These are phyloP conservation scores for Megastigmus dorsalis DNA, from an alignment of 2,888 invertebrate genomes.

Conservation along the genomic window DNA sequence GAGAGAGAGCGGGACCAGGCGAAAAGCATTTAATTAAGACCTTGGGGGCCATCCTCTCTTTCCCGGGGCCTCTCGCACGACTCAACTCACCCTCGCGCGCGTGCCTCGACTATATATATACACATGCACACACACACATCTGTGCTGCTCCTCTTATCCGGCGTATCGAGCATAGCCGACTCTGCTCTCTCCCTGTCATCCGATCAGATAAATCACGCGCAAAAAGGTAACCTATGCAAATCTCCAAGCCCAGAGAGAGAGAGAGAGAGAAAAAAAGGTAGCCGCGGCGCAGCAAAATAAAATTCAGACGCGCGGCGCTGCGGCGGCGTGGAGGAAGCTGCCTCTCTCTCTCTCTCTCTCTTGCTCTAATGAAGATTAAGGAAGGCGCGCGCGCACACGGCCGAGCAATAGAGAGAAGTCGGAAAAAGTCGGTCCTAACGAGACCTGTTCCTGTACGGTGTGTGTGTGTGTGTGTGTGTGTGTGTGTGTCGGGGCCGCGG, in stretches of 20 bases:
- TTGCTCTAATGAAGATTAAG: slow-evolving; percentile 52
- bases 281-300: too few relatives aligned
- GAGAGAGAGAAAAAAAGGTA: too few relatives aligned
- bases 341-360: too few relatives aligned
- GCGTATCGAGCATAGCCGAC: neutral
- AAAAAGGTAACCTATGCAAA: slow-evolving; percentile 2
- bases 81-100: slow-evolving; percentile 5
- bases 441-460: too few relatives aligned
- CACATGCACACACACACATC: too few relatives aligned
- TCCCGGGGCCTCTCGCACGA: neutral
- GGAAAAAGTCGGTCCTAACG: slow-evolving; percentile 17
- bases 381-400: neutral
- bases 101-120: too few relatives aligned
- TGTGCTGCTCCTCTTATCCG: neutral
- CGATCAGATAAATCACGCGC: slow-evolving; percentile 46
- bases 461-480: too few relatives aligned
- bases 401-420: slow-evolving; percentile 4
- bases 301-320: too few relatives aligned
- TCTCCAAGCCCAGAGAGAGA: too few relatives aligned
- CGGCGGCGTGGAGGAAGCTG: too few relatives aligned
- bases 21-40: slow-evolving; percentile 49
- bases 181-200: neutral
- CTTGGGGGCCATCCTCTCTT: slow-evolving; percentile 13
- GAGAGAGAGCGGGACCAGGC: too few relatives aligned
- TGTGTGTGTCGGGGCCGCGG: too few relatives aligned